Evolutionary conservation across 1,140 invertebrate species (phyloP).

Genomic region (Muscidifurax raptorellus): DNA sequence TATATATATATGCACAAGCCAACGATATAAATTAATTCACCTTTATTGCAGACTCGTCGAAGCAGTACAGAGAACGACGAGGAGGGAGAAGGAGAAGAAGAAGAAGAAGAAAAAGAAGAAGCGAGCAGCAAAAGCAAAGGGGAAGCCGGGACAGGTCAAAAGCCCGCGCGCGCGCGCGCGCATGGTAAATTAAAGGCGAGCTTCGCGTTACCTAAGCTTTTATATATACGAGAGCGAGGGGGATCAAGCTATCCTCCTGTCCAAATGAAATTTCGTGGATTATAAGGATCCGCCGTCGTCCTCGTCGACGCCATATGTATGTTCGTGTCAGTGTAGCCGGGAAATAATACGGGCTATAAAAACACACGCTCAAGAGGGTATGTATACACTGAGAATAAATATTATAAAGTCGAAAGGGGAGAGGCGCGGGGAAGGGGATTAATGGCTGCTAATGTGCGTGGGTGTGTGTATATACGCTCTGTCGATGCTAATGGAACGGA

Average conservation of each 20-base stretch:
- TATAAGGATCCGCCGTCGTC: constrained; percentile 11
- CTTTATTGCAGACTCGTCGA: constrained; percentile 1
- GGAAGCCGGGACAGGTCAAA: background rate
- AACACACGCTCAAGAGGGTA: background rate
- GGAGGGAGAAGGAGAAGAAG: no score
- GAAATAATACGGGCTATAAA: constrained; percentile 12
- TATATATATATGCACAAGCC: no score
- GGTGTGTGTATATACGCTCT: background rate
- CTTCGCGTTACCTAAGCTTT: background rate
- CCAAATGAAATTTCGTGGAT: constrained; percentile 27
- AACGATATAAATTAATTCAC: background rate
- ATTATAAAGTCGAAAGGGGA: background rate
- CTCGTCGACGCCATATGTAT: background rate
- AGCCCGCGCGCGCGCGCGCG: background rate
- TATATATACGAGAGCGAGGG: background rate
- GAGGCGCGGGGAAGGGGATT: background rate
- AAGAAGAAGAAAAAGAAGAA: background rate
- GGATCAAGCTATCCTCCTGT: background rate
- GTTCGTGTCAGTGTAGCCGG: background rate
- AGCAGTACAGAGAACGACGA: background rate
- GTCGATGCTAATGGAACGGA: background rate
- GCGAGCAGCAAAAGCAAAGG: background rate
- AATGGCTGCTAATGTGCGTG: background rate
- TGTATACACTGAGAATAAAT: background rate
- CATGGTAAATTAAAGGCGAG: constrained; percentile 25